A percentile compares a stretch with the other conserved stretches of the same genome.
These are phyloP conservation scores for Geotrupes spiniger DNA, from an alignment of 2,888 invertebrate species.

Conservation along the genomic window DNA sequence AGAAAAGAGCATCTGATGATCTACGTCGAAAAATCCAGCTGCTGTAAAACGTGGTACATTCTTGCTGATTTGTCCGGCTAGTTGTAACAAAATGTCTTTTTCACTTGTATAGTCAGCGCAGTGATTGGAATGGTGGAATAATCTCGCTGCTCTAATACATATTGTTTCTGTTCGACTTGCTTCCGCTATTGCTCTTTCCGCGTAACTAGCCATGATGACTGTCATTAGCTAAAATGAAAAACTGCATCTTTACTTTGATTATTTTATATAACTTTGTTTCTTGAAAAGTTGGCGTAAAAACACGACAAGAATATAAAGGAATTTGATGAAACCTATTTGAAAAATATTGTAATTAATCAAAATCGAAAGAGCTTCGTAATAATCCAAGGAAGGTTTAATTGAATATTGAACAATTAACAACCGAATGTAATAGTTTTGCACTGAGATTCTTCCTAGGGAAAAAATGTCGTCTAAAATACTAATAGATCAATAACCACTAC, in stretches of 20 bases:
- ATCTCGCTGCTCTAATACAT: neutral
- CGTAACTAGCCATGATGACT: neutral
- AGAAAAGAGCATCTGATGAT: conserved; percentile 3
- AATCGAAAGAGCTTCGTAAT: neutral
- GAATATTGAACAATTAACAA: no score
- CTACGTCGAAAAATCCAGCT: conserved; percentile 8
- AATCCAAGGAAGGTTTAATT: neutral
- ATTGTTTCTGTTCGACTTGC: neutral
- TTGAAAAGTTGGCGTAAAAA: no score
- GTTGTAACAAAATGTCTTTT: neutral
- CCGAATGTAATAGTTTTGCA: neutral
- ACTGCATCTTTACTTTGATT: no score
- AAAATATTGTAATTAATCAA: no score
- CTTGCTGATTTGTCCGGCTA: neutral
- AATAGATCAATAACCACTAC: no score
- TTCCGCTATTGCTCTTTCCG: neutral
- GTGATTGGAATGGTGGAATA: neutral
- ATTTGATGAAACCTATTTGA: no score
- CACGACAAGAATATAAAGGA: no score
- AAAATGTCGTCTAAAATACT: no score
- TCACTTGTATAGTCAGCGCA: neutral
- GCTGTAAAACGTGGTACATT: conserved; percentile 3
- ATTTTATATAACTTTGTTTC: no score
- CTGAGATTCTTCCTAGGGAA: neutral
- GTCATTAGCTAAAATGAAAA: neutral